Evolutionary conservation across 2,113 vertebrate genomes (phyloP).

Genomic region (Catharus minimus): DNA sequence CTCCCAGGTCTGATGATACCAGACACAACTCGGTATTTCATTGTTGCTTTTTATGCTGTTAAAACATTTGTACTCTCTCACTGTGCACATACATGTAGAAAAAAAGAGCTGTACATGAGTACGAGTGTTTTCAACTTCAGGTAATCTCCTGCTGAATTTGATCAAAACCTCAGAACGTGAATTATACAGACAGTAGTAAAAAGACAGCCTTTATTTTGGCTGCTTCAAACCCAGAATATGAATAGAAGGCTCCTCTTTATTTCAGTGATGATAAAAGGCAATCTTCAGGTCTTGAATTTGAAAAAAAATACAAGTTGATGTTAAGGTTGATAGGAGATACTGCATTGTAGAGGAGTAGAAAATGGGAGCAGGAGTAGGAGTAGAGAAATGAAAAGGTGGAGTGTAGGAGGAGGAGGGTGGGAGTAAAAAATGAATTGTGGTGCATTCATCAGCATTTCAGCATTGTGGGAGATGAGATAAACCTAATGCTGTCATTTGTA

Average conservation of each 20-base stretch:
- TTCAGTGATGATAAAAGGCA: slow-evolving; percentile 42
- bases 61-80: neutral
- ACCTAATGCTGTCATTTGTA: slow-evolving; percentile 32
- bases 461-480: slow-evolving; percentile 54
- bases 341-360: slow-evolving; percentile 35
- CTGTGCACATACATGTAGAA: neutral
- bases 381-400: slow-evolving; percentile 63
- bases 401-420: slow-evolving; percentile 53
- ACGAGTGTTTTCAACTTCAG: neutral
- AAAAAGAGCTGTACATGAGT: neutral
- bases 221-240: neutral
- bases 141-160: slow-evolving; percentile 15
- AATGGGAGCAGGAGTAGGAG: slow-evolving; percentile 58
- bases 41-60: neutral
- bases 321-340: slow-evolving; percentile 21
- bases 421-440: slow-evolving; percentile 63
- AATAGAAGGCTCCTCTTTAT: slow-evolving; percentile 23
- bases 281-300: slow-evolving; percentile 26
- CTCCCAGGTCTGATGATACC: neutral
- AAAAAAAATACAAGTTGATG: neutral
- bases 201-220: slow-evolving; percentile 55
- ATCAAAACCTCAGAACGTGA: slow-evolving; percentile 34
- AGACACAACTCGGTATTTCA: neutral
- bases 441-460: slow-evolving; percentile 56
- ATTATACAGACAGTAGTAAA: slow-evolving; percentile 26